Evolutionary conservation across 2,888 invertebrate species (phyloP).

Genomic region (Frankliniella intonsa): DNA sequence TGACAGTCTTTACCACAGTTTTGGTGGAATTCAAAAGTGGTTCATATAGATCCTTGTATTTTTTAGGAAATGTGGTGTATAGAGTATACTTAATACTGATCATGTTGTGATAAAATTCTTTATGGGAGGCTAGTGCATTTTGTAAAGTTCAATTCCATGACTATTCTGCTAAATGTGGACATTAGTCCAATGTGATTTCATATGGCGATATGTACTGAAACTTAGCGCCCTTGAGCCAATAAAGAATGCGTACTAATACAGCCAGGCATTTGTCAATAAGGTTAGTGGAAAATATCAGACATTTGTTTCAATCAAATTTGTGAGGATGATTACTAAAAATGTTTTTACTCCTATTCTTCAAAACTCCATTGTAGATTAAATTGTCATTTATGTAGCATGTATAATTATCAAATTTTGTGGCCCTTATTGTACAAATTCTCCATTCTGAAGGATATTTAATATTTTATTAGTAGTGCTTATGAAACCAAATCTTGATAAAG

Average conservation of each 20-base stretch:
- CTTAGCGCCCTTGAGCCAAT: not conserved
- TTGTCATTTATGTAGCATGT: not conserved
- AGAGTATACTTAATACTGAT: conserved; percentile 27
- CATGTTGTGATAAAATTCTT: conserved; percentile 23
- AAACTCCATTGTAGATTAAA: not conserved
- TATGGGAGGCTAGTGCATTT: conserved; percentile 24
- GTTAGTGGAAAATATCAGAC: not conserved
- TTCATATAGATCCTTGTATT: not conserved
- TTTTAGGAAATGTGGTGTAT: conserved; percentile 6
- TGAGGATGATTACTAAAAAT: not conserved
- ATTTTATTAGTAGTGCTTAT: conserved; percentile 17
- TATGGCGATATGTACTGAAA: conserved; percentile 25
- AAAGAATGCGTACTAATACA: not conserved
- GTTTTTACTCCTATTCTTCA: not conserved
- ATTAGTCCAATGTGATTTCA: not conserved
- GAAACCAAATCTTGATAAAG: not conserved
- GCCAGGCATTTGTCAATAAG: not conserved
- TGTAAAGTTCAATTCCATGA: conserved; percentile 23
- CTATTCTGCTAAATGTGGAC: conserved; percentile 9
- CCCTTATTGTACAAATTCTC: conserved; percentile 5
- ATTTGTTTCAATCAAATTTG: not conserved
- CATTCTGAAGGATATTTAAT: not conserved
- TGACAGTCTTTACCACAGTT: not conserved
- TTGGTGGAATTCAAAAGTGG: conserved; percentile 20
- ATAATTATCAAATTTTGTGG: not conserved